Evolutionary conservation across 2,797 vertebrate species (phyloP), one percentile per base, ranked within the genome.

Genomic region (Adrianichthys oophorus): DNA sequence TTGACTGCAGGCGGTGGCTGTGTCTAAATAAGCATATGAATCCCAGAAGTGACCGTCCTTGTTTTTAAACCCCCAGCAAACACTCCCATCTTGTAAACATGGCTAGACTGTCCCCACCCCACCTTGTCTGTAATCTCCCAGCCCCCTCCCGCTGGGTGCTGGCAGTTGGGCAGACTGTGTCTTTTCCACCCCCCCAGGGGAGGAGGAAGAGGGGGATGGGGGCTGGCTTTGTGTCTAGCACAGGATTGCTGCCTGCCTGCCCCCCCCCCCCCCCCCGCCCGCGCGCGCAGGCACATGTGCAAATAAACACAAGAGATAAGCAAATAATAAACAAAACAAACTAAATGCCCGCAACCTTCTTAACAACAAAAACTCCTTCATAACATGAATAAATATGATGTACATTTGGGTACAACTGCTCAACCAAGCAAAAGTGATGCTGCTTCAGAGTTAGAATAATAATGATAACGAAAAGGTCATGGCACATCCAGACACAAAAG

Each of bases 151-250:
- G 76, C 72, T 80, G 85, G 70, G 78, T 79, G 60, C 61, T 65
- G 48, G 60, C 88, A 90, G 85, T 88, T 83, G 89, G 85, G 85
- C 85, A 87, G 85, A 86, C 85, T 80, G 79, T 76, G 82, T 78
- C 84, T 56, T 58, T 65, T 12, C 56, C 17, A 21, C 46, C 52
- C 56, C 71, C 45, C 58, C 69, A 40, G 40, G 81, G 70, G 74
- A 70, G 66, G 56, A 77, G 73, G 73, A 78, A 80, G 68, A 47
- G 74, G 76, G 74, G 82, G 78, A 21, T 66, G 70, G 66, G 59
- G 62, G 59, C 15, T 68, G 62, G 60, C 72, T 85, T 88, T 86
- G 69, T 80, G 84, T 87, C 79, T 85, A 37, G 43, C 70, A 69
- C 59, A 67, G 63, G 68, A 78, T 59, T 75, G 73, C 59, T 40